Evolutionary conservation across 2,888 invertebrate species (phyloP), one percentile per base, ranked within the genome.

Genomic region (Cantharis rustica): DNA sequence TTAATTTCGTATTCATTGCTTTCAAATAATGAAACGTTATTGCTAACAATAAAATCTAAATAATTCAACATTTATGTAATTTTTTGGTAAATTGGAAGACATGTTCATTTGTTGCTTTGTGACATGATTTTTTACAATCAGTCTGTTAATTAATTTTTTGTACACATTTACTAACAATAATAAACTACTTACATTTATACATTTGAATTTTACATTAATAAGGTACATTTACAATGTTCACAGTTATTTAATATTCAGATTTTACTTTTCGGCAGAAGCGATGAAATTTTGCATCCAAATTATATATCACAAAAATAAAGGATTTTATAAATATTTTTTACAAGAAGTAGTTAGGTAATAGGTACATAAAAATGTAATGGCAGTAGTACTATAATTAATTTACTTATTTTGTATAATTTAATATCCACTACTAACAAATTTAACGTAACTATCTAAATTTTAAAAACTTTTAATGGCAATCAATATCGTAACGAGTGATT

Each of bases 31-130:
- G 20, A 64, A 72, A 66, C 11, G 16, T 47, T 66, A 70, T 69
- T 75, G 64, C 17, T 64, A 70, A 70, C 74, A 66, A 66, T 62
- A 71, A 70, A 68, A 70, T 64, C 47, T 69, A 74, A 70, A 64
- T 74, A 69, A 74, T 63, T 74, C 31, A 70, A 74, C 74, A 31
- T 31, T 68, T 61, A 64, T 72, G 27, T 16, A 61, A 71, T 13
- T 68, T 47, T 26, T 16, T 20, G 68, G 15, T 27, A 79, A 82
- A 79, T 73, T 83, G 83, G 82, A 82, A 82, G 83, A 83, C 83
- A 68, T 81, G 79, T 80, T 81, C 69, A 81, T 82, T 82, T 83
- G 82, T 82, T 82, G 83, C 81, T 76, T 71, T 47, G 23, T 10
- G 73, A 74, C 72, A 63, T 72, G 72, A 17, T 69, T 71, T 31